phyloP scores from a whole-genome alignment of 1,140 invertebrate genomes.

The Ephestia elutella region DNA sequence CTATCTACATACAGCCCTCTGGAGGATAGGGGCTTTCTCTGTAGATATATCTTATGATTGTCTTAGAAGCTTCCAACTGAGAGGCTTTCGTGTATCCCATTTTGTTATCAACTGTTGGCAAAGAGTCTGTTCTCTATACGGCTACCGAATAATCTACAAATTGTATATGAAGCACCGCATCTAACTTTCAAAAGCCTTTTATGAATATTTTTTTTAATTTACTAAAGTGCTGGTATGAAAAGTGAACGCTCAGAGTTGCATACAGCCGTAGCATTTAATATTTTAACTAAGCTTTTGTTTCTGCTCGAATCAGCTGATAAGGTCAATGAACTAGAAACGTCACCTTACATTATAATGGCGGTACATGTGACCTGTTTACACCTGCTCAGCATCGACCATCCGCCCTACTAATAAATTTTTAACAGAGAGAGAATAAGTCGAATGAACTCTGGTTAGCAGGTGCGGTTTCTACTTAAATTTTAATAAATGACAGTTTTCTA shows the following conservation, averaged over 20 bases:
- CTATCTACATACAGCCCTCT: background rate
- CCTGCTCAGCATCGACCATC: background rate
- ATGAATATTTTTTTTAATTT: background rate
- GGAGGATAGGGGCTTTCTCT: background rate
- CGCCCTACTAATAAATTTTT: background rate
- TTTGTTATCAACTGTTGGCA: constrained; percentile 1
- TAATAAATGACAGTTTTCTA: background rate
- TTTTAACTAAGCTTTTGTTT: background rate
- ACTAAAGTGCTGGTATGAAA: background rate
- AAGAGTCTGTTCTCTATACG: background rate
- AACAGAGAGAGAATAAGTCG: background rate
- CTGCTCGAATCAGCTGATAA: constrained; percentile 6
- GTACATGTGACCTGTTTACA: background rate
- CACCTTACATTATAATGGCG: background rate
- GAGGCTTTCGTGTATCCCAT: constrained; percentile 1
- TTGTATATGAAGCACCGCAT: background rate
- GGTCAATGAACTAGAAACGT: constrained; percentile 8
- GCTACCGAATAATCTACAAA: background rate
- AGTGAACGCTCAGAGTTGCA: background rate
- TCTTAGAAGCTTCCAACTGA: constrained; percentile 1
- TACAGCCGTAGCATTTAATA: background rate
- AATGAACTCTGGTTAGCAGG: background rate
- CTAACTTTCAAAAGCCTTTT: background rate
- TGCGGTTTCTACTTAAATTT: background rate
- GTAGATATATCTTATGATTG: constrained; percentile 5